phyloP scores from a whole-genome alignment of 2,888 invertebrate genomes.

The Acrocyrtus sp. region DNA sequence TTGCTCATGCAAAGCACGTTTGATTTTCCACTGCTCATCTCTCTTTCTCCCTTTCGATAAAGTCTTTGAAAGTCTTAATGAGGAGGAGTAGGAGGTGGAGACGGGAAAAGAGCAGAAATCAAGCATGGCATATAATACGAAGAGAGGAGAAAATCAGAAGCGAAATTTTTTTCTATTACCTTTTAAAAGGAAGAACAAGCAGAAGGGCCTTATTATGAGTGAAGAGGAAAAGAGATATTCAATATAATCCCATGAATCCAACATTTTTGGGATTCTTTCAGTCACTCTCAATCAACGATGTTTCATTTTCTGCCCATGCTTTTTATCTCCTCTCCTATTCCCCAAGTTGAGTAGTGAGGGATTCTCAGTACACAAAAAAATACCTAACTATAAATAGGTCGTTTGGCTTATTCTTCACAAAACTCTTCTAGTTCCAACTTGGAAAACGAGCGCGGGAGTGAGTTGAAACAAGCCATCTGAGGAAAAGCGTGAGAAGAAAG shows the following conservation, averaged over 20 bases:
- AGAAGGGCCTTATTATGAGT: not conserved
- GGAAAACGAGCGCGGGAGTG: not conserved
- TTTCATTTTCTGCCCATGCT: slow-evolving; percentile 21
- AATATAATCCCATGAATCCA: not conserved
- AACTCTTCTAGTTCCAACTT: slow-evolving; percentile 1
- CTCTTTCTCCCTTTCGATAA: slow-evolving; percentile 35
- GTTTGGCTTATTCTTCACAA: slow-evolving; percentile 23
- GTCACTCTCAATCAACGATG: slow-evolving; percentile 42
- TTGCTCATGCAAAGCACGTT: slow-evolving; percentile 33
- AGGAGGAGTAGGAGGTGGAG: slow-evolving; percentile 9
- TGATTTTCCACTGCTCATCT: slow-evolving; percentile 35
- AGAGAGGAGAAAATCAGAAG: not conserved
- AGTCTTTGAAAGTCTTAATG: slow-evolving; percentile 44
- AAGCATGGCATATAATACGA: slow-evolving; percentile 7
- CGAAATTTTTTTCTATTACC: not conserved
- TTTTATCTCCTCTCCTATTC: slow-evolving; percentile 7
- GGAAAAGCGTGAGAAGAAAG: not conserved
- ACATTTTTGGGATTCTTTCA: slow-evolving; percentile 36
- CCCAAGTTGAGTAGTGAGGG: not conserved
- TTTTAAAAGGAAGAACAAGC: slow-evolving; percentile 12
- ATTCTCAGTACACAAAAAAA: not conserved
- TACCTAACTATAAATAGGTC: slow-evolving; percentile 18
- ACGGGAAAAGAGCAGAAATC: slow-evolving; percentile 36
- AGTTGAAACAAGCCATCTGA: not conserved
- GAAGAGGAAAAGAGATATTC: not conserved